A percentile compares a stretch with the other conserved stretches of the same genome.
Evolutionary conservation across 2,888 invertebrate species (phyloP).

Genomic region (Eustalomyia histrio): DNA sequence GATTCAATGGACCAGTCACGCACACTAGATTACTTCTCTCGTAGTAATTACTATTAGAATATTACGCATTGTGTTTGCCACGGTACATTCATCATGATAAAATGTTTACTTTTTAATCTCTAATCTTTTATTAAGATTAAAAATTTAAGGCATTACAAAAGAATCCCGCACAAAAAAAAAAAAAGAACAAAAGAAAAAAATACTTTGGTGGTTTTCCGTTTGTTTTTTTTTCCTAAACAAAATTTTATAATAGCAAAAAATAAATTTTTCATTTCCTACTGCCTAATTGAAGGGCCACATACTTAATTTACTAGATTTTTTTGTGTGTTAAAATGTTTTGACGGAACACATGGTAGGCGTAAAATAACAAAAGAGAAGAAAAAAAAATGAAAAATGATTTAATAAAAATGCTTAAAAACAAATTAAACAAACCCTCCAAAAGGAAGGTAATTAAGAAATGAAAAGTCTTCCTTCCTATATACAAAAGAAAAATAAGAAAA

Average conservation of each 20-base stretch:
- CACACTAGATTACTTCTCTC: too few relatives aligned
- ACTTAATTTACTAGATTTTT: constrained; percentile 27
- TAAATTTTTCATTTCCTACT: constrained; percentile 16
- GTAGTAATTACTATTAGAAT: too few relatives aligned
- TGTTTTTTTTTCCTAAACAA: too few relatives aligned
- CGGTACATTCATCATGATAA: too few relatives aligned
- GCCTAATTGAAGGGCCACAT: constrained; percentile 6
- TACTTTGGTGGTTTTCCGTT: too few relatives aligned
- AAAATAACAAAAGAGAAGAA: constrained; percentile 2
- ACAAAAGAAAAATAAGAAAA: not conserved
- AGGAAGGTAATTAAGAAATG: constrained; percentile 41
- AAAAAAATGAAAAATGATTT: constrained; percentile 34
- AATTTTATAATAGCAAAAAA: not conserved
- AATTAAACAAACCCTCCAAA: constrained; percentile 20
- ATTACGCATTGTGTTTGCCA: too few relatives aligned
- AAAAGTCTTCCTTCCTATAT: constrained; percentile 25
- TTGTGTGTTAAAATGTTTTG: constrained; percentile 11
- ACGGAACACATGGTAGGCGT: constrained; percentile 17
- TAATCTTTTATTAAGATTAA: too few relatives aligned
- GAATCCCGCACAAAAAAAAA: too few relatives aligned
- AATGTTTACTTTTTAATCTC: too few relatives aligned
- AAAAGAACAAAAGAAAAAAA: too few relatives aligned
- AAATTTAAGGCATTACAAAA: too few relatives aligned
- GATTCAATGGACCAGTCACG: too few relatives aligned
- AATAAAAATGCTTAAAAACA: constrained; percentile 38